These are phyloP conservation scores for Coturnix japonica DNA, from an alignment of 2,113 vertebrate species.

Conservation along the genomic window DNA sequence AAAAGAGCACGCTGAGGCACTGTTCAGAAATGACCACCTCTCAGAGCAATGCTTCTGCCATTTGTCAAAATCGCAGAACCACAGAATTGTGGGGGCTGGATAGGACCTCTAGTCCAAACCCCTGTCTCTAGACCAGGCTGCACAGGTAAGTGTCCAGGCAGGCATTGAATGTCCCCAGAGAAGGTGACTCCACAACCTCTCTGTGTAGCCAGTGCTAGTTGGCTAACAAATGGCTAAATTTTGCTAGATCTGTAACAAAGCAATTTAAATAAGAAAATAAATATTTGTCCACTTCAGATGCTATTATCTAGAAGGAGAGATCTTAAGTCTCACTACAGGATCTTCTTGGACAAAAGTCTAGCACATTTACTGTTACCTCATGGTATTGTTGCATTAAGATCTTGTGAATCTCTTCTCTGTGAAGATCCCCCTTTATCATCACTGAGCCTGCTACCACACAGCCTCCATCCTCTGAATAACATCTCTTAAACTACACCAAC, in stretches of 20 bases:
- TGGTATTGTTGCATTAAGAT: background rate
- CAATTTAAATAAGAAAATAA: background rate
- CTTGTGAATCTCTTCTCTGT: background rate
- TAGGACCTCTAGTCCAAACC: too few species aligned
- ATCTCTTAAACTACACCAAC: background rate
- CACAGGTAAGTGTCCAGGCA: too few species aligned
- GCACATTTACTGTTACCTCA: background rate
- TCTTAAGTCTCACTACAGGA: background rate
- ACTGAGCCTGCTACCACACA: background rate
- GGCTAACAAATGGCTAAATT: background rate
- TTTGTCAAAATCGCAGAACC: too few species aligned
- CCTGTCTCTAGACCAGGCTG: too few species aligned
- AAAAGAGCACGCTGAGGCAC: background rate
- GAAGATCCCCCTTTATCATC: background rate
- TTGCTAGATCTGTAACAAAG: background rate
- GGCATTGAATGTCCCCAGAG: too few species aligned
- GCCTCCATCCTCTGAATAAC: background rate
- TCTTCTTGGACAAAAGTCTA: background rate
- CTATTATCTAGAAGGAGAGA: background rate
- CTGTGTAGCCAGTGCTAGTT: too few species aligned
- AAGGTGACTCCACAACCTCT: too few species aligned
- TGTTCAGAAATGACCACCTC: rapidly evolving
- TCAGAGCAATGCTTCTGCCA: background rate
- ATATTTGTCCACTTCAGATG: background rate
- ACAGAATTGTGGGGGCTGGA: too few species aligned